Base-by-base conservation (phyloP, 2,797 vertebrate genomes). In the Eupleurogrammus muticus region DNA sequence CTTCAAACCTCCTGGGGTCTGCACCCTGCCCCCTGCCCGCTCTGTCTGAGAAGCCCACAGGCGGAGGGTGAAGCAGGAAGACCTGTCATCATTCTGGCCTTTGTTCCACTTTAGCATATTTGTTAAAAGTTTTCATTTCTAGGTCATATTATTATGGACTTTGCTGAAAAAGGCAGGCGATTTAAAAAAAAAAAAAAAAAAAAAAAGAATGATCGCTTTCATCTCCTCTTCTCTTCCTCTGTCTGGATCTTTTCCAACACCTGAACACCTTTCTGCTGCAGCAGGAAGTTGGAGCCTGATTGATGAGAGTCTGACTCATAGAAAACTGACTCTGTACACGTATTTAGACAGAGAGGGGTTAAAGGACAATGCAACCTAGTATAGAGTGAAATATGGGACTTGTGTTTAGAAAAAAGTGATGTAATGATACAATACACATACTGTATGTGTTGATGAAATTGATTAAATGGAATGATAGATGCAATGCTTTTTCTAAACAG, bases 11-110 rank as follows among this genome's bases (percentile, higher is more conserved):
- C 83, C 42, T 51, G 70, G 73, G 71, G 51, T 68, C 66, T 68
- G 62, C 47, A 55, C 57, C 75, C 38, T 70, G 21, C 72, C n/a
- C 19, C 23, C 79, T 61, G 48, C n/a, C n/a, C n/a, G n/a, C n/a
- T 67, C 73, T 70, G 73, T 79, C 75, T 75, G 42, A 66, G 63
- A 60, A 77, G n/a, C 70, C 59, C 79, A 77, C 75, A 73, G 69
- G 64, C 44, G 40, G 54, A 78, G 32, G 40, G 49, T 10, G 47
- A 46, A 20, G 17, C 13, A 42, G 32, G 14, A 59, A 9, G 46
- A 61, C 54, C 24, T 47, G 46, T 28, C 3, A 52, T 72, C 52
- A 6, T 38, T 63, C 55, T 49, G 55, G 57, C 61, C 28, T 65
- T 40, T 65, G 21, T 59, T 84, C 24, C 21, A 68, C 52, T 75